Percentiles rank a stretch among this genome's conserved stretches.
Conservation (phyloP, 2,797 vertebrate genomes). For the Apogon talboti region DNA sequence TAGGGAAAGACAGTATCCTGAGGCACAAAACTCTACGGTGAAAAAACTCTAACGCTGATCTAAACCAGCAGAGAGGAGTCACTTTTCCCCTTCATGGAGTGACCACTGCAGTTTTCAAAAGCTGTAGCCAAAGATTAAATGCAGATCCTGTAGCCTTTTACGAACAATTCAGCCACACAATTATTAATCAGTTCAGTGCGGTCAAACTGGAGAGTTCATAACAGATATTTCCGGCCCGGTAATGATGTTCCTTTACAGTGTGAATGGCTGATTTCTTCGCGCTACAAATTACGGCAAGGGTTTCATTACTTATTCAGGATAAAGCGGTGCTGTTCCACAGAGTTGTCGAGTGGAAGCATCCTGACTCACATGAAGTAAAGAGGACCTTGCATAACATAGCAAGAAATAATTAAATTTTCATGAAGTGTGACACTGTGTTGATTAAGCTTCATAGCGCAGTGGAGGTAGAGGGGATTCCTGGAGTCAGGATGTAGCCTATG, state of each 20-base stretch:
- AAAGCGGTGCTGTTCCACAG: no score
- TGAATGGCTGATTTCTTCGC: slow-evolving; percentile 1
- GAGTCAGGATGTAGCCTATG: no score
- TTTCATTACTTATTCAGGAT: slow-evolving; percentile 9
- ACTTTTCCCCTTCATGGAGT: no score
- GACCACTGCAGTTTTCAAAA: not conserved
- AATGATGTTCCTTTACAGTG: no score
- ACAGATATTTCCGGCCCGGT: not conserved
- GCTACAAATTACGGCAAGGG: not conserved
- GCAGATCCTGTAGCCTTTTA: not conserved
- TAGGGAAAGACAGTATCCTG: slow-evolving; percentile 33
- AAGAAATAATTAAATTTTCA: no score
- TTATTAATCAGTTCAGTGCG: not conserved
- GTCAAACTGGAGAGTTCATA: slow-evolving; percentile 3
- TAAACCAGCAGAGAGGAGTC: slow-evolving; percentile 15
- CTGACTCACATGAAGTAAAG: no score
- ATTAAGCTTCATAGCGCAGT: no score
- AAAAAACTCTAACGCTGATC: slow-evolving; percentile 25
- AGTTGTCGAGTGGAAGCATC: no score
- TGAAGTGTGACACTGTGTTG: no score
- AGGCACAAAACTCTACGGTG: slow-evolving; percentile 10
- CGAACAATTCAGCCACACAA: not conserved
- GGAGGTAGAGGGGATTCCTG: no score
- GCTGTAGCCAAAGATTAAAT: not conserved
- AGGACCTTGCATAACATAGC: no score